These are phyloP conservation scores for Oithona nana DNA, from an alignment of 2,888 invertebrate genomes.

Conservation along the genomic window DNA sequence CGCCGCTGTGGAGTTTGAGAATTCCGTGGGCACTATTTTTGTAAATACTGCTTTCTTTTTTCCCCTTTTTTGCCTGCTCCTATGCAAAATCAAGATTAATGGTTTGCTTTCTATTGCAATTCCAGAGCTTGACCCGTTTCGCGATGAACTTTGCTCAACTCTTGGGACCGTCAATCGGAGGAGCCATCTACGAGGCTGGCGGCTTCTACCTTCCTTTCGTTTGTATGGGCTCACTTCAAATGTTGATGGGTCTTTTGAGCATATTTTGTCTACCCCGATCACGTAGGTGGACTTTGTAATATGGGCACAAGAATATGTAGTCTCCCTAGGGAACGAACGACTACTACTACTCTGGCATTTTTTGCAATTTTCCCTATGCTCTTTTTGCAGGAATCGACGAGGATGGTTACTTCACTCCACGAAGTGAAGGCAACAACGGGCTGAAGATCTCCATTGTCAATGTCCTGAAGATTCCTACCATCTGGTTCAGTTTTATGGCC, in stretches of 20 bases:
- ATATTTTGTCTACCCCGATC: constrained; percentile 19
- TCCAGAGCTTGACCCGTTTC: constrained; percentile 22
- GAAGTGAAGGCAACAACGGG: background rate
- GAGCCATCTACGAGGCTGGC: constrained; percentile 22
- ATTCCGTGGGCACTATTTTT: constrained; percentile 22
- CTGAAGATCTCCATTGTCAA: constrained; percentile 6
- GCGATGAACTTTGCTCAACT: constrained; percentile 23
- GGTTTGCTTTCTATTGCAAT: constrained; percentile 7
- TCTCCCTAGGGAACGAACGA: too few relatives aligned
- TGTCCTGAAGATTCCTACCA: constrained; percentile 21
- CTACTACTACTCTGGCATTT: too few relatives aligned
- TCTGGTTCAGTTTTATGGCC: constrained; percentile 23
- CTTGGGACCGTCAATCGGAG: constrained; percentile 22
- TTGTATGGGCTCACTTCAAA: constrained; percentile 22
- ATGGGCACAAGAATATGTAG: too few relatives aligned
- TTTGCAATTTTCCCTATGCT: too few relatives aligned
- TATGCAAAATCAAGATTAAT: background rate
- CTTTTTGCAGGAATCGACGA: background rate
- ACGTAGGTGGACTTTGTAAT: too few relatives aligned
- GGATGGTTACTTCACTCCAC: background rate
- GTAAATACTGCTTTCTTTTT: constrained; percentile 21
- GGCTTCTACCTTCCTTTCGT: constrained; percentile 23
- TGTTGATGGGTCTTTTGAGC: constrained; percentile 20
- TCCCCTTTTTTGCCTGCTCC: background rate
- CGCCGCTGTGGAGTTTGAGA: constrained; percentile 22